Conservation (phyloP, 2,113 vertebrate genomes). For the Dromas ardeola region DNA sequence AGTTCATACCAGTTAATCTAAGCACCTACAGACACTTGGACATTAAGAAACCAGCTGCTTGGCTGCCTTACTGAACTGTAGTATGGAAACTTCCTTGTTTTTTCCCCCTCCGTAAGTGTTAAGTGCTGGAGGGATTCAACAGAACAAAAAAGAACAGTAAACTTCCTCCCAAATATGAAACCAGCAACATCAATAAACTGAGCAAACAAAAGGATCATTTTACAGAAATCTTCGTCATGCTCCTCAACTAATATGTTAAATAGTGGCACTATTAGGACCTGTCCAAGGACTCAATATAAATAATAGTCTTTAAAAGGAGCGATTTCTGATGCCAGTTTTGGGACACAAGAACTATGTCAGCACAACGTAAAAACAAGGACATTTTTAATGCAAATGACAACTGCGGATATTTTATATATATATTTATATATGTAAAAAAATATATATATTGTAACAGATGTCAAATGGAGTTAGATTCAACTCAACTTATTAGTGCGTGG, state of each 20-base stretch:
- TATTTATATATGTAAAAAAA: background rate
- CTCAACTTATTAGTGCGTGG: constrained; percentile 76
- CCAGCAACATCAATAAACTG: background rate
- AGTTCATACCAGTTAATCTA: background rate
- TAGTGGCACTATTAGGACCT: background rate
- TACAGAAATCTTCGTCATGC: background rate
- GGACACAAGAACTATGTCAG: constrained; percentile 19
- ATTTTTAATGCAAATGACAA: constrained; percentile 55
- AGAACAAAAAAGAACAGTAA: background rate
- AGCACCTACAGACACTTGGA: background rate
- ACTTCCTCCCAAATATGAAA: background rate
- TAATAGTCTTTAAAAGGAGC: background rate
- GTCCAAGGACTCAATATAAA: background rate
- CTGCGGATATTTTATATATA: background rate
- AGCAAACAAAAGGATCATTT: background rate
- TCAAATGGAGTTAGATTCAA: constrained; percentile 76
- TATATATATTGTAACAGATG: constrained; percentile 60
- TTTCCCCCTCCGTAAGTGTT: background rate
- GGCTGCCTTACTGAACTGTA: background rate
- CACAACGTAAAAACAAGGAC: constrained; percentile 23
- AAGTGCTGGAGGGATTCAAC: background rate
- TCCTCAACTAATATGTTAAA: background rate
- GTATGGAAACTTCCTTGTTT: background rate
- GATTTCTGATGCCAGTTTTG: constrained; percentile 26
- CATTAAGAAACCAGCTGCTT: background rate